These are phyloP conservation scores for Parnassius mnemosyne DNA, from an alignment of 2,888 invertebrate genomes.

Conservation along the genomic window DNA sequence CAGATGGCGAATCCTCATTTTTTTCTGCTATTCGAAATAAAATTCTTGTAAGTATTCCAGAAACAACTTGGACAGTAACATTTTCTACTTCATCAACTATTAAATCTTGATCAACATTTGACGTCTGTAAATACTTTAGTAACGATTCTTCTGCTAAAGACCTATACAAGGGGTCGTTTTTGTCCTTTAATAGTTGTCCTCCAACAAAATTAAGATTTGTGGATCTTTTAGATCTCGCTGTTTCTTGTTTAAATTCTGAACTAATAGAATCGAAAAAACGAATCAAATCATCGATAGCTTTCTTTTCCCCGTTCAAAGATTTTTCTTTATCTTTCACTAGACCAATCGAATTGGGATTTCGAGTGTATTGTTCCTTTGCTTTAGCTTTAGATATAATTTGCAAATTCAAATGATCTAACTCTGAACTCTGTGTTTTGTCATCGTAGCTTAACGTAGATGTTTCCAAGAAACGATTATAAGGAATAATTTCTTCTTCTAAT, in stretches of 20 bases:
- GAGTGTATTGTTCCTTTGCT: slow-evolving; percentile 35
- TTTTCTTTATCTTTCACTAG: slow-evolving; percentile 28
- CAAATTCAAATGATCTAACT: slow-evolving; percentile 33
- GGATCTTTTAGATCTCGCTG: slow-evolving; percentile 52
- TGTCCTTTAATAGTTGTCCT: slow-evolving; percentile 50
- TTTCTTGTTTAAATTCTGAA: slow-evolving; percentile 40
- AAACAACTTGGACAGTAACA: slow-evolving; percentile 42
- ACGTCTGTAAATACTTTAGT: slow-evolving; percentile 38
- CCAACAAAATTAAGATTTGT: slow-evolving; percentile 42
- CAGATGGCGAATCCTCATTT: slow-evolving; percentile 26
- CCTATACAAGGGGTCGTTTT: slow-evolving; percentile 38
- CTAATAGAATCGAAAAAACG: slow-evolving; percentile 63
- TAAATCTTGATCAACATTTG: slow-evolving; percentile 34
- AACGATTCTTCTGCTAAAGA: slow-evolving; percentile 46
- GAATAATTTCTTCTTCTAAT: slow-evolving; percentile 68
- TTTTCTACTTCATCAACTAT: slow-evolving; percentile 43
- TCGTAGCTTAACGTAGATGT: slow-evolving; percentile 25
- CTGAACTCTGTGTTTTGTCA: slow-evolving; percentile 26
- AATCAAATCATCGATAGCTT: slow-evolving; percentile 67
- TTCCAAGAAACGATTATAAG: slow-evolving; percentile 38
- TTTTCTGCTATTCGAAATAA: slow-evolving; percentile 43
- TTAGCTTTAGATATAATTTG: slow-evolving; percentile 40
- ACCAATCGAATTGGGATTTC: slow-evolving; percentile 32
- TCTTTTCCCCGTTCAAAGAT: slow-evolving; percentile 55
- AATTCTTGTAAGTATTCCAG: slow-evolving; percentile 44